Conservation (phyloP, 2,113 vertebrate species). For the Dinomys branickii region DNA sequence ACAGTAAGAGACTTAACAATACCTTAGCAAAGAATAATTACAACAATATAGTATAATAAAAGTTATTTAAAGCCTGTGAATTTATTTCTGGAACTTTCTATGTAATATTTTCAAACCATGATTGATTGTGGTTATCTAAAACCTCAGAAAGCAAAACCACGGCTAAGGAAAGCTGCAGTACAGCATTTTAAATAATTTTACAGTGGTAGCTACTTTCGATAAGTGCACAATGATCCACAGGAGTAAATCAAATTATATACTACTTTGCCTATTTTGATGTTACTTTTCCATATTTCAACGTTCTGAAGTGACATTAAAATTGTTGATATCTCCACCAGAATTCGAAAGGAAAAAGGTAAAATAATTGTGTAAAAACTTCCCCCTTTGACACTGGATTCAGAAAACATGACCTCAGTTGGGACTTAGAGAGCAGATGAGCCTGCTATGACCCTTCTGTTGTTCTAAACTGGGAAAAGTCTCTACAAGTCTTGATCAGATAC, state of each 20-base stretch:
- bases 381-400: not conserved
- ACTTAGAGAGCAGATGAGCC: not conserved
- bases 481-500: not conserved
- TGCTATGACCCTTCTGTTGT: not conserved
- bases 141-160: not conserved
- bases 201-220: not conserved
- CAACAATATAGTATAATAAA: not conserved
- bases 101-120: not conserved
- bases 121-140: not conserved
- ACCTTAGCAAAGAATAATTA: not conserved
- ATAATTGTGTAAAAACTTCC: not conserved
- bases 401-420: not conserved
- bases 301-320: not conserved
- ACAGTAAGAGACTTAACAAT: not conserved
- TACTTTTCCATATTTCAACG: not conserved
- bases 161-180: not conserved
- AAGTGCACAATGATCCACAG: not conserved
- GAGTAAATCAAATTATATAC: not conserved
- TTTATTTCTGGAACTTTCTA: not conserved
- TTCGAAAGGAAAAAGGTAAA: not conserved
- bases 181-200: constrained; percentile 11
- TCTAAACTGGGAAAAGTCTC: not conserved
- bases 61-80: not conserved
- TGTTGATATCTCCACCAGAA: not conserved
- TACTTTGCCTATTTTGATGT: not conserved